Evolutionary conservation across 2,888 invertebrate species (phyloP).

Genomic region (Amphipyra berbera): DNA sequence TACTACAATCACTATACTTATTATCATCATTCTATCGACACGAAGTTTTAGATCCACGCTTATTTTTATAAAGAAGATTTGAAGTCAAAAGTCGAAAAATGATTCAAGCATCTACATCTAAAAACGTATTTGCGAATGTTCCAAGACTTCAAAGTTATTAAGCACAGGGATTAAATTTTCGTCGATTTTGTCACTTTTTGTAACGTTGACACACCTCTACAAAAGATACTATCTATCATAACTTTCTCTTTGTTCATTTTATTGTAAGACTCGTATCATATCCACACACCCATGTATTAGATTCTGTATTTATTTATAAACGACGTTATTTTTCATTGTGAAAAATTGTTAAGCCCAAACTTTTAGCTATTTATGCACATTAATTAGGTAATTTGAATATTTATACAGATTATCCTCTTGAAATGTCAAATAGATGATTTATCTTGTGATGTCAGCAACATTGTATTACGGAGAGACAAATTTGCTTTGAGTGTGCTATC

Average conservation of each 20-base stretch:
- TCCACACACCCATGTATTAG: constrained; percentile 54
- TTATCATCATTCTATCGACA: constrained; percentile 1
- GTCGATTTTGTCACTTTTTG: constrained; percentile 45
- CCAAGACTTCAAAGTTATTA: constrained; percentile 30
- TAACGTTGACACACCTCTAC: constrained; percentile 51
- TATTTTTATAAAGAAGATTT: constrained; percentile 19
- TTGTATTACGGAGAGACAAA: constrained; percentile 49
- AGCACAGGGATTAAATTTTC: constrained; percentile 48
- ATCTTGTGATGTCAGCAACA: constrained; percentile 49
- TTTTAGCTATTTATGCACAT: constrained; percentile 57
- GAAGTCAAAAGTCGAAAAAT: constrained; percentile 30
- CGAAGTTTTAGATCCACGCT: constrained; percentile 15
- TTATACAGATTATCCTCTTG: constrained; percentile 60
- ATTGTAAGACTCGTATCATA: constrained; percentile 50
- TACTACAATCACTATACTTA: constrained; percentile 40
- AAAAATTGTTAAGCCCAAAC: constrained; percentile 57
- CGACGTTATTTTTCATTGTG: constrained; percentile 57
- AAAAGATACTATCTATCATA: constrained; percentile 50
- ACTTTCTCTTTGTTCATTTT: constrained; percentile 56
- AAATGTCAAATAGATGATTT: constrained; percentile 56
- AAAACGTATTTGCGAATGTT: constrained; percentile 43
- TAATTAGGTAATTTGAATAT: constrained; percentile 62
- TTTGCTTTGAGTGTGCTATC: constrained; percentile 46
- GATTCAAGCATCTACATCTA: constrained; percentile 13
- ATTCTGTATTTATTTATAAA: constrained; percentile 44